Percentiles rank a stretch among this genome's conserved stretches.
Evolutionary conservation across 1,140 invertebrate species (phyloP).

Genomic region (Orussus abietinus): DNA sequence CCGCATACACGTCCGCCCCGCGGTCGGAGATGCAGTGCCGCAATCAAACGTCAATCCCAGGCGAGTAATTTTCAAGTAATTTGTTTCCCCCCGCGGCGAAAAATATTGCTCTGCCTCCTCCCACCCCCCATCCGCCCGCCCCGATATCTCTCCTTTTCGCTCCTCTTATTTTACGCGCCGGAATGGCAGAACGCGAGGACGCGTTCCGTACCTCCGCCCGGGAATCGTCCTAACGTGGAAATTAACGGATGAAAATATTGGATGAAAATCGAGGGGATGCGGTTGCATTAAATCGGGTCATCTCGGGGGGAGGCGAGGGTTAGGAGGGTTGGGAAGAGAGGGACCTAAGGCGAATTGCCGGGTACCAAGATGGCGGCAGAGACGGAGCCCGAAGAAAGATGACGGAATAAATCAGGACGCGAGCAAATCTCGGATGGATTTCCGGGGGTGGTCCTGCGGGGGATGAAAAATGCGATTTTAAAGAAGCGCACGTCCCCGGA

Average conservation of each 20-base stretch:
- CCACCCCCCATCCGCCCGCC: slow-evolving; percentile 9
- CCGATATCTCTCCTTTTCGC: no score
- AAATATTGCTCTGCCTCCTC: slow-evolving; percentile 25
- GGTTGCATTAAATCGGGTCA: no score
- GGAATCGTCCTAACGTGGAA: no score
- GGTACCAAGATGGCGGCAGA: slow-evolving; percentile 11
- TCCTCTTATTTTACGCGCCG: slow-evolving; percentile 26
- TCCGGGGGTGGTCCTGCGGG: no score
- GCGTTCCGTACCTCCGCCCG: no score
- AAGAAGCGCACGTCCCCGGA: slow-evolving; percentile 5
- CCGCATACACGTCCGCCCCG: neutral
- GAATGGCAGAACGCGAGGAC: neutral
- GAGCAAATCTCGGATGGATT: no score
- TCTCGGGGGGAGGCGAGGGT: no score
- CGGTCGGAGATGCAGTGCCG: slow-evolving; percentile 17
- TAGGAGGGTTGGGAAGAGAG: no score
- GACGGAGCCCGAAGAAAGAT: neutral
- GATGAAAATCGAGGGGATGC: no score
- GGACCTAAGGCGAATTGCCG: no score
- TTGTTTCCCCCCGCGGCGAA: slow-evolving; percentile 26
- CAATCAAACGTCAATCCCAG: slow-evolving; percentile 45
- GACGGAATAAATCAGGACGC: no score
- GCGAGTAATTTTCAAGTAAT: slow-evolving; percentile 40
- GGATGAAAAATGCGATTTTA: slow-evolving; percentile 17
- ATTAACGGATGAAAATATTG: no score